phyloP scores from a whole-genome alignment of 1,140 invertebrate genomes.

The Leptinotarsa undecemlineata region DNA sequence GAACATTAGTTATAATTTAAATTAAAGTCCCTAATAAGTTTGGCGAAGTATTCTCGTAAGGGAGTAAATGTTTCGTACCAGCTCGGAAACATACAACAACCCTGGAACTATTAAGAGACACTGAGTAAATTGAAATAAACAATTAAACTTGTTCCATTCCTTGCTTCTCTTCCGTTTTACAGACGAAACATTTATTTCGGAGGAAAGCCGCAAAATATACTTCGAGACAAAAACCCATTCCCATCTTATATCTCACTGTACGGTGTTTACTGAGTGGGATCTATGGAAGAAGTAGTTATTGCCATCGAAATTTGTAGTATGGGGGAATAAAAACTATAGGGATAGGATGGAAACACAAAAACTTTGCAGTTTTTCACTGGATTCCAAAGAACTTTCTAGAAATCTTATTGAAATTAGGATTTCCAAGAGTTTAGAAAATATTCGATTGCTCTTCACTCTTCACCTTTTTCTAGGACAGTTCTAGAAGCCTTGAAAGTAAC shows the following conservation, averaged over 20 bases:
- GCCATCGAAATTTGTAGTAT: not conserved
- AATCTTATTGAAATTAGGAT: no score
- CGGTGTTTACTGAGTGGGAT: not conserved
- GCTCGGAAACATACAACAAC: conserved; percentile 43
- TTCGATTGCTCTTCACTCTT: no score
- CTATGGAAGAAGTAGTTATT: not conserved
- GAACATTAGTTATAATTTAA: conserved; percentile 43
- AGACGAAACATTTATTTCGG: conserved; percentile 16
- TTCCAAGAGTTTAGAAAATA: no score
- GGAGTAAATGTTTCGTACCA: conserved; percentile 45
- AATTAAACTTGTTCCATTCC: conserved; percentile 48
- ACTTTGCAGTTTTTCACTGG: no score
- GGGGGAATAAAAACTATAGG: not conserved
- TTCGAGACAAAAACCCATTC: conserved; percentile 12
- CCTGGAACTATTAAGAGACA: conserved; percentile 48
- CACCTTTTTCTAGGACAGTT: no score
- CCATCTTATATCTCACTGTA: not conserved
- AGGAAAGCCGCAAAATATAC: conserved; percentile 23
- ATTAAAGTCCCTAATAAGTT: conserved; percentile 49
- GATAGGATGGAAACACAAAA: no score
- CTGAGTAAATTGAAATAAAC: conserved; percentile 50
- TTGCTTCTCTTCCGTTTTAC: conserved; percentile 19
- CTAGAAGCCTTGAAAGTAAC: no score
- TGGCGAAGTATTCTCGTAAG: conserved; percentile 48
- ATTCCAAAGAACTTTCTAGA: no score